These are phyloP conservation scores for Leptinotarsa texana DNA, from an alignment of 1,140 invertebrate species.

Conservation along the genomic window DNA sequence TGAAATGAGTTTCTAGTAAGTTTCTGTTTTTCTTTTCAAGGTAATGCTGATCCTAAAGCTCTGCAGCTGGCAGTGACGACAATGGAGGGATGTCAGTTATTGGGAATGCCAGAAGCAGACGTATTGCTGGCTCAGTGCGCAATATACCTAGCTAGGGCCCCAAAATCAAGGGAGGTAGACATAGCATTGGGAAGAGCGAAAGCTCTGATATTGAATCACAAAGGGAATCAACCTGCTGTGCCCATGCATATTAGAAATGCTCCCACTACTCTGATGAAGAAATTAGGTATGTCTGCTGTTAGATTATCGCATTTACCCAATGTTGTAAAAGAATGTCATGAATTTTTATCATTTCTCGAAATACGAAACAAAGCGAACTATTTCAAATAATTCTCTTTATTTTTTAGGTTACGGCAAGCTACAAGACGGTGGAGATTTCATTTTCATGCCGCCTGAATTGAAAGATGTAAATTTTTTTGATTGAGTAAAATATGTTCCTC, in stretches of 20 bases:
- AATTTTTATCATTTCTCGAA: too few relatives aligned
- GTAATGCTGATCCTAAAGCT: constrained; percentile 62
- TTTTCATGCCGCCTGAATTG: constrained; percentile 72
- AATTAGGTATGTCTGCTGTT: constrained; percentile 63
- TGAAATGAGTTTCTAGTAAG: neutral
- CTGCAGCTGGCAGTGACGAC: constrained; percentile 70
- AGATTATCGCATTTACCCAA: too few relatives aligned
- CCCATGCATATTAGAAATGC: constrained; percentile 80
- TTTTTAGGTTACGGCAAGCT: constrained; percentile 68
- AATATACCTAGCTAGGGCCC: constrained; percentile 74
- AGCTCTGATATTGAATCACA: constrained; percentile 60
- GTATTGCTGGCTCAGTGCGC: constrained; percentile 77
- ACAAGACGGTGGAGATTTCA: constrained; percentile 61
- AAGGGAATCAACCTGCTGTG: constrained; percentile 72
- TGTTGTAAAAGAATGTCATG: too few relatives aligned
- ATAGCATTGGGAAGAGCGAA: constrained; percentile 68
- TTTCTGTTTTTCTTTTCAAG: constrained; percentile 44
- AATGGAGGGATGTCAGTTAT: constrained; percentile 77
- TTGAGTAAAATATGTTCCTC: constrained; percentile 3
- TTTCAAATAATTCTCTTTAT: neutral
- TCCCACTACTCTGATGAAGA: constrained; percentile 77
- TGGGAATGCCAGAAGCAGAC: constrained; percentile 83
- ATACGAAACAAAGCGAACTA: too few relatives aligned
- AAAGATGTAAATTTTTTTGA: constrained; percentile 67
- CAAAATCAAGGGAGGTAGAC: constrained; percentile 75